Conservation (phyloP, 2,797 vertebrate genomes). For the Psittacula echo region DNA sequence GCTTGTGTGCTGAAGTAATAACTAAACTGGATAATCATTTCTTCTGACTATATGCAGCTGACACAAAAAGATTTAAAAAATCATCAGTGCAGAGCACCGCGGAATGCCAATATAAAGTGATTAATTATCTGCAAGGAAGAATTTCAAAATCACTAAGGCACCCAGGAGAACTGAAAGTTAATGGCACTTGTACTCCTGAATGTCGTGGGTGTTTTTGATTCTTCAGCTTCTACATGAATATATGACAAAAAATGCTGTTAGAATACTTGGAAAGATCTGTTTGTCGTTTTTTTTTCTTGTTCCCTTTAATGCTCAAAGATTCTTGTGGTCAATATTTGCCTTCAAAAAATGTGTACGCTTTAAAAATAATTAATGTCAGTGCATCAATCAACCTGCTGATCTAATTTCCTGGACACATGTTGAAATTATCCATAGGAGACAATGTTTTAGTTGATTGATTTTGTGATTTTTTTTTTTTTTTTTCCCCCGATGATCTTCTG, state of each 20-base stretch:
- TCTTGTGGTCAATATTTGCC: not conserved
- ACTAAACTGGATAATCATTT: not conserved
- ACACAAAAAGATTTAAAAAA: not conserved
- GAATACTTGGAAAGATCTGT: not conserved
- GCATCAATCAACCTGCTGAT: not conserved
- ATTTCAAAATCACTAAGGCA: not conserved
- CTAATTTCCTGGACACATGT: not conserved
- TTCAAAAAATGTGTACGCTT: not conserved
- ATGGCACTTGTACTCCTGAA: not conserved
- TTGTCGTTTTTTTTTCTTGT: not conserved
- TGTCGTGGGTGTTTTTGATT: not conserved
- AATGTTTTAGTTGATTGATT: not conserved
- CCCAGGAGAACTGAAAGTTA: not conserved
- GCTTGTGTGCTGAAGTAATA: not conserved
- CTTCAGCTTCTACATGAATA: not conserved
- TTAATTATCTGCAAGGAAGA: not conserved
- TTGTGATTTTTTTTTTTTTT: no score
- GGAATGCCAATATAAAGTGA: not conserved
- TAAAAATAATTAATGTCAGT: not conserved
- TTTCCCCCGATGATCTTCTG: not conserved
- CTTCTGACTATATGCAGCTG: not conserved
- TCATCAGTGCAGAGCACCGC: not conserved
- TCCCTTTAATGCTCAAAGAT: not conserved
- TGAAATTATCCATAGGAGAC: not conserved
- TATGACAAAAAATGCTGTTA: not conserved